Percentiles rank a stretch among this genome's conserved stretches.
Conservation (phyloP, 2,113 vertebrate species). For the Hemichromis elongatus region DNA sequence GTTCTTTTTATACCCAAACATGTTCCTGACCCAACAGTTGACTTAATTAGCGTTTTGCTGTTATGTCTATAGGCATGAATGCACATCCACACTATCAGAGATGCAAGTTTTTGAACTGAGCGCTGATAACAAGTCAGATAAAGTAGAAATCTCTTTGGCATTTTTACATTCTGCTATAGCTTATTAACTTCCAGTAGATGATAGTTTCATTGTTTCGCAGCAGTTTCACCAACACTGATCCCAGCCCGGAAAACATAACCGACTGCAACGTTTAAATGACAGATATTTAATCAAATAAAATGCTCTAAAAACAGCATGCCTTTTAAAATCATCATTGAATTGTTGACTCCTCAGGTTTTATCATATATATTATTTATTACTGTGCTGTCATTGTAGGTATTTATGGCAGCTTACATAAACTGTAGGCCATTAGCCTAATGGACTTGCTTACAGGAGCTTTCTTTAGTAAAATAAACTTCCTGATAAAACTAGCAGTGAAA, state of each 20-base stretch:
- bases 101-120: not conserved
- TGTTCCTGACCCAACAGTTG: not conserved
- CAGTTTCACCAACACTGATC: not conserved
- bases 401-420: not conserved
- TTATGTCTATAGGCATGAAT: not conserved
- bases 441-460: not conserved
- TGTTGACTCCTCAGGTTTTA: not conserved
- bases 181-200: not conserved
- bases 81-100: not conserved
- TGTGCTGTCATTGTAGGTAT: not conserved
- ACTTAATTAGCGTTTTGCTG: not conserved
- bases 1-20: not conserved
- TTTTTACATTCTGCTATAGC: not conserved
- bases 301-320: not conserved
- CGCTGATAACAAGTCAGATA: not conserved
- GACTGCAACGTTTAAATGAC: not conserved
- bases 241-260: not conserved
- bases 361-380: not conserved
- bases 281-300: not conserved
- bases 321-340: not conserved
- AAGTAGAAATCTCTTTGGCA: not conserved
- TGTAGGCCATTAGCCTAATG: not conserved
- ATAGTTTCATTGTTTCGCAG: not conserved
- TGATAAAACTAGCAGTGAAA: not conserved
- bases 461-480: not conserved